Evolutionary conservation across 2,797 vertebrate genomes (phyloP), one percentile per base, ranked within the genome.

Genomic region (Rousettus madagascariensis): DNA sequence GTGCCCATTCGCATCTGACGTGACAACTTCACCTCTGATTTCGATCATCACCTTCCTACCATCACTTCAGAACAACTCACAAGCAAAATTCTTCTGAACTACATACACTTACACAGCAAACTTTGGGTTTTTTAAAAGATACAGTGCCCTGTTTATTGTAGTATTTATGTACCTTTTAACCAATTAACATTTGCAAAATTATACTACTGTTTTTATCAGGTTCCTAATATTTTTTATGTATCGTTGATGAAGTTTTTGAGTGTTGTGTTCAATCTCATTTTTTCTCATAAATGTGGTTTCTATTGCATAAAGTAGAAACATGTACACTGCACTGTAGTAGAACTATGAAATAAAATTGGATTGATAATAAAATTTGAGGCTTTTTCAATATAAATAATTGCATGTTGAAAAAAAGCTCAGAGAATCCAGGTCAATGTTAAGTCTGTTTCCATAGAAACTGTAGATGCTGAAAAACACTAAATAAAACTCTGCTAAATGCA

Each of bases 371-470:
- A 93, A 94, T 94, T 24, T 72, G 24, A 92, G 63, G 43, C 13
- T 90, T 68, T 95, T 87, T 30, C 79, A 74, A 61, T 95, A 89
- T 83, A 96, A 93, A 92, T 78, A 95, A 90, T 28, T 77, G 33
- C 65, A 87, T 26, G 0, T 55, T 90, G 36, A n/a, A 61, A 82
- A 91, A 96, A 91, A 57, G 9, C 75, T 80, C 96, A 95, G 65
- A 95, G 69, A 91, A 95, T 95, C 22, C 20, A 1, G 80, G 86
- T 95, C 83, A 93, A 55, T 89, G 61, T 88, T 86, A 96, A 93
- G 61, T 96, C 38, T 90, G 77, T 95, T 91, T 93, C 93, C 93
- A 96, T 43, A 94, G 96, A 97, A 96, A 97, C 90, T 28, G 28
- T 0, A 96, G 84, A 95, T 11, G 38, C 84, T 93, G 84, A 93